Conservation (phyloP, 2,797 vertebrate species). For the Tauraco hartlaubi region DNA sequence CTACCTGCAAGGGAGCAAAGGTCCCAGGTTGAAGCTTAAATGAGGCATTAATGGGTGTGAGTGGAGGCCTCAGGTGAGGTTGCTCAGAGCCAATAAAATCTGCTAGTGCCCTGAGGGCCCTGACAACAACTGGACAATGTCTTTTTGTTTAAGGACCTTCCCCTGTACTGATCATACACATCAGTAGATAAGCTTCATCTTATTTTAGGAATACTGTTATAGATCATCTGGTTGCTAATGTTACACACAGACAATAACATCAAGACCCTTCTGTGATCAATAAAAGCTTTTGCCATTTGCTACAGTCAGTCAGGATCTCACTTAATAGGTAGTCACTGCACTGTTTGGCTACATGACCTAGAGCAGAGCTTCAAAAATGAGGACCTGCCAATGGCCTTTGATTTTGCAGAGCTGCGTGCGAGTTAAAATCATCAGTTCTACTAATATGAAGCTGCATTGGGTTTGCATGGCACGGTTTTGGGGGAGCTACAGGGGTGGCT, state of each 20-base stretch:
- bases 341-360: not conserved
- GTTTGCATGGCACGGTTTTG: too few relatives aligned
- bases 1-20: not conserved
- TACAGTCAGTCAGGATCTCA: not conserved
- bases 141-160: not conserved
- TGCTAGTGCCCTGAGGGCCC: not conserved
- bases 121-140: not conserved
- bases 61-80: not conserved
- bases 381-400: not conserved
- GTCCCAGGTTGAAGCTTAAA: not conserved
- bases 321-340: not conserved
- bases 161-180: not conserved
- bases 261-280: not conserved
- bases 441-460: not conserved
- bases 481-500: too few relatives aligned
- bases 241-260: not conserved
- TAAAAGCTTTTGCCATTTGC: not conserved
- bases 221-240: not conserved
- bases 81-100: not conserved
- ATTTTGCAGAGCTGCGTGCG: not conserved
- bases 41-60: not conserved
- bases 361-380: not conserved
- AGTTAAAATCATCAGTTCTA: not conserved
- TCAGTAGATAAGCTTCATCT: not conserved
- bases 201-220: not conserved